These are phyloP conservation scores for Tuberolachnus salignus DNA, from an alignment of 2,888 invertebrate species.

Conservation along the genomic window DNA sequence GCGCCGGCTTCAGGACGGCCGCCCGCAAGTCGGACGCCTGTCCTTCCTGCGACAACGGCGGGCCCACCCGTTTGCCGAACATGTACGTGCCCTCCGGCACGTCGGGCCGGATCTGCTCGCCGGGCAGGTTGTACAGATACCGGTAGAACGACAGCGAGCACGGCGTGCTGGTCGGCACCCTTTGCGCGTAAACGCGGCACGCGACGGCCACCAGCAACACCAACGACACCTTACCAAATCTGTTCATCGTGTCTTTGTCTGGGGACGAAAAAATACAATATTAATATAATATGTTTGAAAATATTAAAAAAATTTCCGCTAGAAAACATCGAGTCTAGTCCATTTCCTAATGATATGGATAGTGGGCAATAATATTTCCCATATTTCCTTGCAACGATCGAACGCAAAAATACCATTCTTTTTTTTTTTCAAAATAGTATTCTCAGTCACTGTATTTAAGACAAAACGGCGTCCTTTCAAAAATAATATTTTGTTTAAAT, in stretches of 20 bases:
- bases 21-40: conserved; percentile 15
- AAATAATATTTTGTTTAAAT: no score
- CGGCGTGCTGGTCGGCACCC: conserved; percentile 37
- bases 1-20: conserved; percentile 6
- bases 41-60: conserved; percentile 17
- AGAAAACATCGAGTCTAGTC: no score
- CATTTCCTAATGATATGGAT: no score
- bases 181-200: conserved; percentile 5
- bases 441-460: no score
- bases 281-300: no score
- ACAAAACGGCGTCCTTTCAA: no score
- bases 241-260: conserved; percentile 6
- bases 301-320: no score
- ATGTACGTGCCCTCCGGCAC: conserved; percentile 54
- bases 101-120: conserved; percentile 54
- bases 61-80: conserved; percentile 53
- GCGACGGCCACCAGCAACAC: neutral
- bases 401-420: no score
- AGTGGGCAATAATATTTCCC: no score
- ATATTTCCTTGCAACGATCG: no score
- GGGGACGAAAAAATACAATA: no score
- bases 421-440: no score
- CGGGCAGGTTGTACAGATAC: conserved; percentile 55
- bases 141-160: conserved; percentile 55
- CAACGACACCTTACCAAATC: neutral